A percentile compares a stretch with the other conserved stretches of the same genome.
Evolutionary conservation across 2,797 vertebrate genomes (phyloP).

Genomic region (Malurus leucopterus): DNA sequence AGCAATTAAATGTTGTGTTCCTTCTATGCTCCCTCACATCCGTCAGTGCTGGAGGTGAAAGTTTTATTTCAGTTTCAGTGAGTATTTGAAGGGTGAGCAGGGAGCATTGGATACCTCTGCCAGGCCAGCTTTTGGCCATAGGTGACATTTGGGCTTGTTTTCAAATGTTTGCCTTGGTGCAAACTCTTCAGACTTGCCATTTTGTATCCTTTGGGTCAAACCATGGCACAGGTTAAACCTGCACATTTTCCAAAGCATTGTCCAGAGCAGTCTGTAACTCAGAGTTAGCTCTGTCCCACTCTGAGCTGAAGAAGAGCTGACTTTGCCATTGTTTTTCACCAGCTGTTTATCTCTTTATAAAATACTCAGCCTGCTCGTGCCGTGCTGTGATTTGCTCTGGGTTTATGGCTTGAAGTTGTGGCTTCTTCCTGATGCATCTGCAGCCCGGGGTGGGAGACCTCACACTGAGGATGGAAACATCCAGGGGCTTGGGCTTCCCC

Average conservation of each 20-base stretch:
- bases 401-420: neutral
- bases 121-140: neutral
- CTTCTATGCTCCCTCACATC: neutral
- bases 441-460: neutral
- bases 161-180: neutral
- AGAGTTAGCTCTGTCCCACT: neutral
- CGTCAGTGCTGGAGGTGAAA: accelerated
- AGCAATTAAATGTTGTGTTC: neutral
- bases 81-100: accelerated
- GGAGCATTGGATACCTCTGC: neutral
- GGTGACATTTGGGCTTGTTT: neutral
- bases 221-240: accelerated
- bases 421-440: neutral
- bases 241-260: neutral
- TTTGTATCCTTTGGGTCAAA: neutral
- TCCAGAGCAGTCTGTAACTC: neutral
- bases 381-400: accelerated
- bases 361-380: neutral
- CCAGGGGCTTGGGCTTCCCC: neutral
- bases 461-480: neutral
- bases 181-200: neutral
- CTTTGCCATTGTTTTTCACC: neutral
- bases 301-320: neutral
- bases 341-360: neutral
- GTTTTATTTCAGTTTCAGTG: neutral